A percentile compares a stretch with the other conserved stretches of the same genome.
Evolutionary conservation across 2,113 vertebrate genomes (phyloP).

Genomic region (Andinoacara biseriatus): DNA sequence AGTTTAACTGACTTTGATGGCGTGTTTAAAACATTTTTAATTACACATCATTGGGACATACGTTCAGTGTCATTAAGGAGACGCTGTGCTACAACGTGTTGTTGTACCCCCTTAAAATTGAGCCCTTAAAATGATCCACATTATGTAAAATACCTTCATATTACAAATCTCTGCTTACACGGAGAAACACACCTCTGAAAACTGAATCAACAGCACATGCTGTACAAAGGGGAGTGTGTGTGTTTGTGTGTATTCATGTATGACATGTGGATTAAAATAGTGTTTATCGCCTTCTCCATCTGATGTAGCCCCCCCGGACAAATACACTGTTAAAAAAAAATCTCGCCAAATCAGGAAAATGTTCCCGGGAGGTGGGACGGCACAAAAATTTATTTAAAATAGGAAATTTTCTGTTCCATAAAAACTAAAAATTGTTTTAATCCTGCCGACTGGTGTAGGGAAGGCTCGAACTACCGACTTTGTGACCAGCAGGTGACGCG

Average conservation of each 20-base stretch:
- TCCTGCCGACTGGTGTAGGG: no score
- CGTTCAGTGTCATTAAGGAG: not conserved
- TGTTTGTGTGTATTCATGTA: not conserved
- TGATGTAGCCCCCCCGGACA: not conserved
- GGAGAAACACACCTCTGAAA: not conserved
- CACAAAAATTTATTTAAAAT: no score
- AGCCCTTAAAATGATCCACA: not conserved
- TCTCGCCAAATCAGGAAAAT: no score
- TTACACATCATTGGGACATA: not conserved
- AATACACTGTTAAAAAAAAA: no score
- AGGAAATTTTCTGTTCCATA: no score
- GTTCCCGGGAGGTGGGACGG: no score
- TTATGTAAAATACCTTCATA: not conserved
- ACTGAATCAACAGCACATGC: not conserved
- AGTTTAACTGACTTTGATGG: not conserved
- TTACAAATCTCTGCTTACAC: not conserved
- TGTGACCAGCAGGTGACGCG: no score
- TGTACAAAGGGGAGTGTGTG: not conserved
- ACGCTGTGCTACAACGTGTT: not conserved
- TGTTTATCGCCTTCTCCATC: not conserved
- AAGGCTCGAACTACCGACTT: no score
- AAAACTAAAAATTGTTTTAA: no score
- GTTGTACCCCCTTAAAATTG: not conserved
- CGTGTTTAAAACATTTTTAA: not conserved
- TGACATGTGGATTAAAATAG: not conserved